Evolutionary conservation across 2,113 vertebrate genomes (phyloP).

Genomic region (Aythya baeri): DNA sequence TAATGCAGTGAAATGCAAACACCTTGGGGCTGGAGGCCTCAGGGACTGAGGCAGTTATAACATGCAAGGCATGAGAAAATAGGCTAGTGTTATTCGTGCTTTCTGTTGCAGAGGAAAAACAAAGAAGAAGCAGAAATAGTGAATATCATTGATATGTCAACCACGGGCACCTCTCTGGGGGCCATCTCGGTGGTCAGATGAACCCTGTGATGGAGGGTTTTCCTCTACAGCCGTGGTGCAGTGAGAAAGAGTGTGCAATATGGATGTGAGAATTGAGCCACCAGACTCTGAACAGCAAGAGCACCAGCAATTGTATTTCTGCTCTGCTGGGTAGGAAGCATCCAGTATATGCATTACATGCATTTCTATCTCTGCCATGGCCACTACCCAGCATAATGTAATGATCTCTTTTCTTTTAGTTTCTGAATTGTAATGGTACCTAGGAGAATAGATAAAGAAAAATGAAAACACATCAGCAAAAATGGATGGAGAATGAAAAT

Average conservation of each 20-base stretch:
- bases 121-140: background rate
- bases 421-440: background rate
- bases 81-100: background rate
- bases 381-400: background rate
- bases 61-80: background rate
- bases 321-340: background rate
- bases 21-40: background rate
- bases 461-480: background rate
- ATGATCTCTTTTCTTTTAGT: background rate
- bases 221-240: background rate
- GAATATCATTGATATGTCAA: accelerated
- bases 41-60: background rate
- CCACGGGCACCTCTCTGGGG: background rate
- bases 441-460: background rate
- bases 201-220: background rate
- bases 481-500: background rate
- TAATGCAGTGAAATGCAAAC: background rate
- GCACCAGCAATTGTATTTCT: background rate
- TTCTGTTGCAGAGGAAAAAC: background rate
- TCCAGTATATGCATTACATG: accelerated
- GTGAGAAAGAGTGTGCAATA: background rate
- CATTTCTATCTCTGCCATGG: background rate
- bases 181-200: background rate
- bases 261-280: background rate
- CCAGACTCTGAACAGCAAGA: background rate